Base-by-base conservation (phyloP, 2,888 invertebrate species). In the Epinotia ramella region DNA sequence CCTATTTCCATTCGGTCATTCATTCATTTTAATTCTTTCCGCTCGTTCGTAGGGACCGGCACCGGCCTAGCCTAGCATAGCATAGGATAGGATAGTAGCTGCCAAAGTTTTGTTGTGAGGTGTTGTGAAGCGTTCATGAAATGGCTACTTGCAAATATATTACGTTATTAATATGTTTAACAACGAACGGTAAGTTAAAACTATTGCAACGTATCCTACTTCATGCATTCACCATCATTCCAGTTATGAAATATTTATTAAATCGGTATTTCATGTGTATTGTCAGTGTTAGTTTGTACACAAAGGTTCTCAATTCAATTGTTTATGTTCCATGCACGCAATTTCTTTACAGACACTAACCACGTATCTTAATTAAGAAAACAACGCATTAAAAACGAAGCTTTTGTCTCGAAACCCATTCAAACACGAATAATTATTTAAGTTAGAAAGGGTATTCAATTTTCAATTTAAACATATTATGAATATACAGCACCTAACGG, bases 81-180 rank as follows among this genome's bases (percentile, higher is more conserved):
- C 7, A 33, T 33, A 33, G 33, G 0, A 33, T 6, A 6, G 6
- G 49, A 57, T 40, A 65, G 53, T n/a, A 68, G 46, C 28, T 44
- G 53, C 24, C 13, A 64, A 75, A 75, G 71, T 71, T 76, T 78
- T 77, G 77, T 79, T 80, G 79, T 79, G 79, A 80, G 79, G 79
- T 81, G 84, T 81, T 79, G 80, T 79, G 74, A 76, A 67, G 77
- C 76, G 78, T 73, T 81, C 78, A 73, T 78, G 84, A 80, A 80
- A 89, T 89, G 89, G 88, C 87, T 81, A 84, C 82, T 86, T 80
- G 82, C 80, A 24, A 78, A 86, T 84, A 79, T 84, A 82, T 88
- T 63, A 57, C 83, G 66, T 64, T 89, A 75, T 63, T 89, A 73
- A 73, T 88, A 72, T 87, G 84, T 82, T 79, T 88, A 71, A 71